These are phyloP conservation scores for Cantharis rustica DNA, from an alignment of 2,888 invertebrate species.

Conservation along the genomic window DNA sequence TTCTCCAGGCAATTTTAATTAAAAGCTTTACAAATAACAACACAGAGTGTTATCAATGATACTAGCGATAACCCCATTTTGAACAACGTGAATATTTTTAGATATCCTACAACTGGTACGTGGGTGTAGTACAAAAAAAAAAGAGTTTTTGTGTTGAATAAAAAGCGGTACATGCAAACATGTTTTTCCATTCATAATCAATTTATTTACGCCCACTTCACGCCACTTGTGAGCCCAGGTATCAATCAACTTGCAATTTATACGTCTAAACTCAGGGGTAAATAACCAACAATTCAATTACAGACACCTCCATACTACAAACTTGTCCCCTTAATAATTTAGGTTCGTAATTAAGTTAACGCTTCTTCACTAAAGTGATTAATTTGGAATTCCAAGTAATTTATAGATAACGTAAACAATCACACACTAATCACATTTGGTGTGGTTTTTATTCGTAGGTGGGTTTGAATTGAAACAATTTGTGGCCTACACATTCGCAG, in stretches of 20 bases:
- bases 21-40: neutral
- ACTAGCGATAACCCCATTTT: neutral
- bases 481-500: conserved; percentile 15
- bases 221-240: conserved; percentile 4
- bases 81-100: neutral
- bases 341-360: neutral
- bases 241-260: conserved; percentile 18
- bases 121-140: neutral
- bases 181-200: conserved; percentile 17
- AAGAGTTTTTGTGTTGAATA: neutral
- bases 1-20: neutral
- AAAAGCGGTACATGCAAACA: conserved; percentile 12
- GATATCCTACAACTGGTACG: neutral
- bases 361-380: neutral
- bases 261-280: conserved; percentile 5
- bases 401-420: neutral
- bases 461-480: conserved; percentile 8
- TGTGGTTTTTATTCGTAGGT: conserved; percentile 8
- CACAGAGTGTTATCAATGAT: neutral
- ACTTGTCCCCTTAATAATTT: neutral
- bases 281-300: conserved; percentile 12
- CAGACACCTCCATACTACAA: neutral
- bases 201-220: neutral
- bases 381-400: neutral
- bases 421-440: conserved; percentile 5